Evolutionary conservation across 2,113 vertebrate genomes (phyloP).

Genomic region (Urocynchramus pylzowi): DNA sequence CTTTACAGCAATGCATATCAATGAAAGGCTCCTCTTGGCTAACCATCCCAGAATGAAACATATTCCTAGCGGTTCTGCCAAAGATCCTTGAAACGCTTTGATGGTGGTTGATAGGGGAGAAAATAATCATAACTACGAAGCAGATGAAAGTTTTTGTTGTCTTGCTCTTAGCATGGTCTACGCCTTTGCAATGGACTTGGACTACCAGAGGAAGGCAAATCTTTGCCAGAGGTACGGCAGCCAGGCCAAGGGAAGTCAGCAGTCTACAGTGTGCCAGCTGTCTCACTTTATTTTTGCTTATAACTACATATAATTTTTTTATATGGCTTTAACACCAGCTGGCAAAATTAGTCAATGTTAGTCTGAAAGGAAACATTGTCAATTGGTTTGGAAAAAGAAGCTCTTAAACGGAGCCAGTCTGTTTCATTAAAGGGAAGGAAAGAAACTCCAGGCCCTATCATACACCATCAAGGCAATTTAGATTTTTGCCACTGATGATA

Average conservation of each 20-base stretch:
- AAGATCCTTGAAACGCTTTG: not conserved
- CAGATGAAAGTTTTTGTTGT: not conserved
- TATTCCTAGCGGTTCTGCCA: not conserved
- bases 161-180: not conserved
- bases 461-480: not conserved
- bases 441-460: not conserved
- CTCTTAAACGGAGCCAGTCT: not conserved
- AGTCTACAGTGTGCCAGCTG: not conserved
- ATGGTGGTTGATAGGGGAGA: not conserved
- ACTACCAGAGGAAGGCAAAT: not conserved
- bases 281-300: not conserved
- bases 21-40: slow-evolving; percentile 28
- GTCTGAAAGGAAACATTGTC: not conserved
- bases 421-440: not conserved
- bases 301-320: not conserved
- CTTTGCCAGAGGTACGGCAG: not conserved
- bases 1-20: slow-evolving; percentile 28
- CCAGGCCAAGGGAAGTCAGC: not conserved
- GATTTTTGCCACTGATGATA: not conserved
- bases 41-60: not conserved
- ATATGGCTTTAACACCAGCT: not conserved
- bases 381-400: not conserved
- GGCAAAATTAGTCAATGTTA: not conserved
- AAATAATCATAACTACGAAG: not conserved
- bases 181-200: not conserved